Evolutionary conservation across 2,797 vertebrate genomes (phyloP).

Genomic region (Catostomus latipinnis): DNA sequence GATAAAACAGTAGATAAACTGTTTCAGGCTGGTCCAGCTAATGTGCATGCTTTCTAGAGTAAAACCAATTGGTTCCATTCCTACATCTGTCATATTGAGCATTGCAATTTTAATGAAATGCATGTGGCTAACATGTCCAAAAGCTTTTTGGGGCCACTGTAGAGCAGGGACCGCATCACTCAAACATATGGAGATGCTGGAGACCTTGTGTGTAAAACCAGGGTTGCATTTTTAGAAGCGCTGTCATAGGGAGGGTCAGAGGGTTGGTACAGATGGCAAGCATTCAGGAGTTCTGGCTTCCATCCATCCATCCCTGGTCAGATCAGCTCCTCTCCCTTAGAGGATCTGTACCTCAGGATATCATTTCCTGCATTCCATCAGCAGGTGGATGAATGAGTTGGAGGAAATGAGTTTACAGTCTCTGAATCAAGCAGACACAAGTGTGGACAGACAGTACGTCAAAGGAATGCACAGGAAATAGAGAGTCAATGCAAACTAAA

Average conservation of each 20-base stretch:
- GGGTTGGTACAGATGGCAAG: background rate
- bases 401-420: background rate
- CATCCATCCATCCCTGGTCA: constrained; percentile 6
- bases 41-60: no score
- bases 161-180: background rate
- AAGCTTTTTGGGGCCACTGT: background rate
- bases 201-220: background rate
- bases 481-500: background rate
- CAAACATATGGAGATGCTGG: background rate
- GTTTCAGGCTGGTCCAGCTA: no score
- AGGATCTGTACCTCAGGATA: constrained; percentile 47
- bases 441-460: no score
- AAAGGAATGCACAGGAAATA: background rate
- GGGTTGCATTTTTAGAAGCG: constrained; percentile 13
- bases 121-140: background rate
- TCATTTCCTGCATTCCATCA: constrained; percentile 40
- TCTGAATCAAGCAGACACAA: background rate
- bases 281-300: constrained; percentile 47
- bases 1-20: no score
- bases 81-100: no score
- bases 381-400: constrained; percentile 5
- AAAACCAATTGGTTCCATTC: background rate
- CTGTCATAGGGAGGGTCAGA: constrained; percentile 34
- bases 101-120: background rate
- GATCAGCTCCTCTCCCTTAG: constrained; percentile 1